A percentile compares a stretch with the other conserved stretches of the same genome.
Conservation (phyloP, 2,797 vertebrate genomes). For the Anomalospiza imberbis region DNA sequence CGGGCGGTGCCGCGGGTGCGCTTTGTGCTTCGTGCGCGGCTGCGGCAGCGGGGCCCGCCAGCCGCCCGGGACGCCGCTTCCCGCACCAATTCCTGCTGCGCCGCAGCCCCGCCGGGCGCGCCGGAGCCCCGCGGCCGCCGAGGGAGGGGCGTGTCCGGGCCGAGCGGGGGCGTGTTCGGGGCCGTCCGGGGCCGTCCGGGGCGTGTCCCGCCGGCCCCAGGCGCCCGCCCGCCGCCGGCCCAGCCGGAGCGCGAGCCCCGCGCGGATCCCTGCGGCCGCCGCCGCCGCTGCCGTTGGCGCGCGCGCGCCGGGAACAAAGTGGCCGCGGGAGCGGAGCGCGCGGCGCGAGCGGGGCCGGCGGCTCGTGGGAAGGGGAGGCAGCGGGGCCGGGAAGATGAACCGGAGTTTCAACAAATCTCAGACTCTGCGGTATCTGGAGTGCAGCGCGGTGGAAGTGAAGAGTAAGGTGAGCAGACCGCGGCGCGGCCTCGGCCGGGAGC, state of each 20-base stretch:
- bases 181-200: background rate
- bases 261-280: background rate
- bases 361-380: background rate
- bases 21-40: background rate
- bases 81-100: rapidly evolving
- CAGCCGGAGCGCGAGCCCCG: background rate
- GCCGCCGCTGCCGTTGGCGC: background rate
- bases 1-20: rapidly evolving
- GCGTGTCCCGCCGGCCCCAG: background rate
- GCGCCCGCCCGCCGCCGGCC: background rate
- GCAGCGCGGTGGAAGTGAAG: constrained; percentile 93
- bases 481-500: background rate
- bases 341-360: background rate
- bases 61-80: background rate
- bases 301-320: background rate
- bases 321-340: background rate
- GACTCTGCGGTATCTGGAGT: constrained; percentile 84
- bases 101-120: too few relatives aligned
- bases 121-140: too few relatives aligned
- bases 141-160: background rate
- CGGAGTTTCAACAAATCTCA: constrained; percentile 93
- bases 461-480: constrained; percentile 86
- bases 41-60: background rate
- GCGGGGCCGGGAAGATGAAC: constrained; percentile 84
- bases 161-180: background rate